A percentile compares a stretch with the other conserved stretches of the same genome.
These are phyloP conservation scores for Mya arenaria DNA, from an alignment of 1,140 invertebrate genomes.

Conservation along the genomic window DNA sequence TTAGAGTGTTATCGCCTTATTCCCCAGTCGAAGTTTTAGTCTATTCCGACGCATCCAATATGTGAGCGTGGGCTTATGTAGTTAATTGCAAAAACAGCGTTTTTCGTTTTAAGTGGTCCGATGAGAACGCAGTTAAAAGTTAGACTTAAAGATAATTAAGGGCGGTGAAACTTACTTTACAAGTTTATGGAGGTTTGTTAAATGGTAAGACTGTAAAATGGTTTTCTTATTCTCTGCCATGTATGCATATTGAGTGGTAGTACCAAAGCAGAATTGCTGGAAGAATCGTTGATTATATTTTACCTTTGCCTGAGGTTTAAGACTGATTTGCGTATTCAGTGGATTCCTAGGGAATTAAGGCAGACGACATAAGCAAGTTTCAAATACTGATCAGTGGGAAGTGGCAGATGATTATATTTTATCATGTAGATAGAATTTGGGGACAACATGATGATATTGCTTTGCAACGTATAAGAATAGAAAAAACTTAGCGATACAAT, in stretches of 20 bases:
- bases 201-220: not conserved
- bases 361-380: not conserved
- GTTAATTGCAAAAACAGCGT: not conserved
- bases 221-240: too few relatives aligned
- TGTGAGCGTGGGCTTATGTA: not conserved
- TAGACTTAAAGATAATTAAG: slow-evolving; percentile 1
- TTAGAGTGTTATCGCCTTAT: not conserved
- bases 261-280: slow-evolving; percentile 33
- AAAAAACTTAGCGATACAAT: too few relatives aligned
- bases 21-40: not conserved
- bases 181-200: not conserved
- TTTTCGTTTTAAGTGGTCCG: not conserved
- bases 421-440: not conserved
- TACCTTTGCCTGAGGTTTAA: not conserved
- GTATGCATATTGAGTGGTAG: not conserved
- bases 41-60: slow-evolving; percentile 16
- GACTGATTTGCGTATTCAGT: slow-evolving; percentile 1
- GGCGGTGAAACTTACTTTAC: not conserved
- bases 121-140: not conserved
- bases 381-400: not conserved
- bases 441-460: not conserved
- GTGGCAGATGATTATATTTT: too few relatives aligned
- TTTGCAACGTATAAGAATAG: too few relatives aligned
- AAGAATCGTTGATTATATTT: slow-evolving; percentile 12
- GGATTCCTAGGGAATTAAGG: slow-evolving; percentile 9